Conservation (phyloP, 2,113 vertebrate genomes). For the Hypanus sabinus region DNA sequence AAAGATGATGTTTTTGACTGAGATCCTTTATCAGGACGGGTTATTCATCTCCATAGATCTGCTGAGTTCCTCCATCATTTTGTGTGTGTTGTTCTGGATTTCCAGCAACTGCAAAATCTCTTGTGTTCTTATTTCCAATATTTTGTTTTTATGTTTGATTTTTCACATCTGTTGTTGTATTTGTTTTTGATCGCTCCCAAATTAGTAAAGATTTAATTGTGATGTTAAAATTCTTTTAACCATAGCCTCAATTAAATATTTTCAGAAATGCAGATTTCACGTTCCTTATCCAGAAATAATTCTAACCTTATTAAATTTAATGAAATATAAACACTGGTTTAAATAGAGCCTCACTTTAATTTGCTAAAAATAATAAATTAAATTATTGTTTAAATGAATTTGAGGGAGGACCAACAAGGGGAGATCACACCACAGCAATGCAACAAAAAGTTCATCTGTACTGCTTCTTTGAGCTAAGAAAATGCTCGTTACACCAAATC, state of each 20-base stretch:
- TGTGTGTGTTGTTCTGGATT: no score
- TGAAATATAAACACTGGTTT: background rate
- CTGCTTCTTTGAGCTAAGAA: background rate
- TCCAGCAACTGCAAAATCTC: no score
- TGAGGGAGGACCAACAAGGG: background rate
- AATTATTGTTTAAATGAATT: background rate
- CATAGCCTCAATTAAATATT: background rate
- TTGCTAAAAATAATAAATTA: constrained; percentile 6
- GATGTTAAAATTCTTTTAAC: background rate
- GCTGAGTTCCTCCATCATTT: no score
- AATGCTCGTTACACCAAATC: background rate
- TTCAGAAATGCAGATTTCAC: background rate
- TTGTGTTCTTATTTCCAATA: no score
- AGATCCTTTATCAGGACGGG: no score
- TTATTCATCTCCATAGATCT: no score
- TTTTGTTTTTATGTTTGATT: no score
- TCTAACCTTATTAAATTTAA: background rate
- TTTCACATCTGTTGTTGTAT: no score
- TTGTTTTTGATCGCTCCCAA: background rate
- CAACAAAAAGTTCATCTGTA: background rate
- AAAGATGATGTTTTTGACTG: no score
- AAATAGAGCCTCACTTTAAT: background rate
- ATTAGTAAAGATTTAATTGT: background rate
- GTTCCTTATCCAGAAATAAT: background rate
- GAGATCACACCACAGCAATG: background rate